Evolutionary conservation across 1,140 invertebrate species (phyloP).

Genomic region (Diachasma alloeum): DNA sequence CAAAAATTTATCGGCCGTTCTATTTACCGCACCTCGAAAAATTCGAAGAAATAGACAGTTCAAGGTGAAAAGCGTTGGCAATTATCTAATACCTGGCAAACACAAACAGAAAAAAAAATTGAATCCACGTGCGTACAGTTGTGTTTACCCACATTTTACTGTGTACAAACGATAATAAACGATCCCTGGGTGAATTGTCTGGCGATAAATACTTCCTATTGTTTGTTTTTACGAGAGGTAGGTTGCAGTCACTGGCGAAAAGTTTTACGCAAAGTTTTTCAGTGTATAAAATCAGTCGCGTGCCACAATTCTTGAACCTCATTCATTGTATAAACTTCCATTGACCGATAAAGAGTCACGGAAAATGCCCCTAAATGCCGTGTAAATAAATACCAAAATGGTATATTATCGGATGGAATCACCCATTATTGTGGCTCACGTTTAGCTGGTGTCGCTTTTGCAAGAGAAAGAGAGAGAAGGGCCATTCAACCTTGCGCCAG

Average conservation of each 20-base stretch:
- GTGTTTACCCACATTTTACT: not conserved
- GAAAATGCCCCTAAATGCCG: slow-evolving; percentile 3
- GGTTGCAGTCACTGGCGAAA: not conserved
- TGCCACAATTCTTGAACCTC: not conserved
- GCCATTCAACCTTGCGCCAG: not conserved
- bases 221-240: not conserved
- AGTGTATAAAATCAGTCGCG: not conserved
- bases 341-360: not conserved
- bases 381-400: slow-evolving; percentile 8
- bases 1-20: not conserved
- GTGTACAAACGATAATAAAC: not conserved
- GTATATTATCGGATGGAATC: not conserved
- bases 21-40: not conserved
- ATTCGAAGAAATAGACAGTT: not conserved
- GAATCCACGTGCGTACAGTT: not conserved
- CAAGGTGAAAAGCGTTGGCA: not conserved
- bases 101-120: not conserved
- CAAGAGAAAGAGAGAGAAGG: not conserved
- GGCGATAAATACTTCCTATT: not conserved
- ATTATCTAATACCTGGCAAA: not conserved
- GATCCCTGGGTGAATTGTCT: not conserved
- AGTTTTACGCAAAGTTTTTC: not conserved
- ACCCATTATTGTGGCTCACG: not conserved
- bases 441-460: not conserved
- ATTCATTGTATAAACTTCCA: not conserved